Conservation (phyloP, 2,888 invertebrate genomes). For the Eulithis testata region DNA sequence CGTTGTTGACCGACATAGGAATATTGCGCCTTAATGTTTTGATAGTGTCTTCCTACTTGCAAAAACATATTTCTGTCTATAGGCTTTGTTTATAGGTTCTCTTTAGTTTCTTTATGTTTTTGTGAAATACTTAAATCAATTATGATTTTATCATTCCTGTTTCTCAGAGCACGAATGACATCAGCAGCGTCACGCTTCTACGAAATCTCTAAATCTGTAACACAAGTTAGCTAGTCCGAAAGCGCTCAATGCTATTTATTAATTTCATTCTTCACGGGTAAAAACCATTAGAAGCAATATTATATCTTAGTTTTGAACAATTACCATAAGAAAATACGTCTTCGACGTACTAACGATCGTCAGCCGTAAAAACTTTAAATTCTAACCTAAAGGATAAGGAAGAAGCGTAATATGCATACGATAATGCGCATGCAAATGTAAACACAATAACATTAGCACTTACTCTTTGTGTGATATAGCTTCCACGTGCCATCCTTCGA, state of each 20-base stretch:
- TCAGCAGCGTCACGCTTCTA: constrained; percentile 10
- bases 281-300: constrained; percentile 4
- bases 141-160: not conserved
- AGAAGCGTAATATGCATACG: constrained; percentile 42
- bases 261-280: not conserved
- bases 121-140: no score
- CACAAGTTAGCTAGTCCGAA: not conserved
- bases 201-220: constrained; percentile 10
- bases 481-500: constrained; percentile 96
- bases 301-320: constrained; percentile 1
- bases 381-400: constrained; percentile 37
- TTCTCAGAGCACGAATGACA: not conserved
- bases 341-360: constrained; percentile 11
- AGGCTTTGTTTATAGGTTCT: no score
- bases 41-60: constrained; percentile 28
- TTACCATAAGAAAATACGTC: constrained; percentile 3
- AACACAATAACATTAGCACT: constrained; percentile 55
- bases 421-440: constrained; percentile 56
- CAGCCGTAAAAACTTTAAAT: constrained; percentile 31
- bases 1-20: constrained; percentile 33
- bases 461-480: constrained; percentile 93
- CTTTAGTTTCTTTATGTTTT: no score
- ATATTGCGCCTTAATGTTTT: constrained; percentile 22
- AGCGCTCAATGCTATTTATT: not conserved
- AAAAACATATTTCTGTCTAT: constrained; percentile 18